A percentile compares a stretch with the other conserved stretches of the same genome.
Evolutionary conservation across 2,113 vertebrate species (phyloP).

Genomic region (Eolophus roseicapilla): DNA sequence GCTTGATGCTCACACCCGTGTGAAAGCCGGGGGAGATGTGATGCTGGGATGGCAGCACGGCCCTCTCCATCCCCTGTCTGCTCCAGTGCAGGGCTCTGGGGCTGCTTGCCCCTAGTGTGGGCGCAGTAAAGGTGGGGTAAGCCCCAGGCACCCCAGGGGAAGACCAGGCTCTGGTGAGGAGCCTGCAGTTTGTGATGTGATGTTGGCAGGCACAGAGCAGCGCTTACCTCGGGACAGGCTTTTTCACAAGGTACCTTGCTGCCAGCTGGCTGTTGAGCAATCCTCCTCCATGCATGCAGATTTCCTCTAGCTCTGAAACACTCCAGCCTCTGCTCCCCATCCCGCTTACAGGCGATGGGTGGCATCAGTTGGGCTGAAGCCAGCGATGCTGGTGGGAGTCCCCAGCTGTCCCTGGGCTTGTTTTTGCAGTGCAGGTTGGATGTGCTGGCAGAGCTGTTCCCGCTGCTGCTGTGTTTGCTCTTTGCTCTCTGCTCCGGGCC

Average conservation of each 20-base stretch:
- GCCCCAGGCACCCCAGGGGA: neutral
- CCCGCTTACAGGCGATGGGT: neutral
- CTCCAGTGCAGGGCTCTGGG: neutral
- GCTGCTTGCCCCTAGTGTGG: neutral
- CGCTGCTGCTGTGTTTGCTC: neutral
- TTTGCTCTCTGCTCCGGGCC: neutral
- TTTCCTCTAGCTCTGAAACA: neutral
- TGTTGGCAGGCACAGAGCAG: neutral
- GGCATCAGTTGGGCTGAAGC: neutral
- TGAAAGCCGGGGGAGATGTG: neutral
- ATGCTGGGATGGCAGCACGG: neutral
- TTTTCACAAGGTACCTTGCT: neutral
- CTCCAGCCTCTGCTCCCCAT: neutral
- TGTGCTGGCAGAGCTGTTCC: neutral
- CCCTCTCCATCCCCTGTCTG: neutral
- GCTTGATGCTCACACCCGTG: neutral
- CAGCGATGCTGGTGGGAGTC: neutral
- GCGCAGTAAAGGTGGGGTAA: neutral
- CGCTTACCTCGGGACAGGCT: neutral
- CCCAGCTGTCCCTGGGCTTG: neutral
- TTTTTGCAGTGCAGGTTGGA: neutral
- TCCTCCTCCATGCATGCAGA: neutral
- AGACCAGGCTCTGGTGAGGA: neutral
- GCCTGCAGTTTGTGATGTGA: neutral
- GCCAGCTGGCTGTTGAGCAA: conserved; percentile 36